A percentile compares a stretch with the other conserved stretches of the same genome.
These are phyloP conservation scores for Ochropleura leucogaster DNA, from an alignment of 2,888 invertebrate species.

Conservation along the genomic window DNA sequence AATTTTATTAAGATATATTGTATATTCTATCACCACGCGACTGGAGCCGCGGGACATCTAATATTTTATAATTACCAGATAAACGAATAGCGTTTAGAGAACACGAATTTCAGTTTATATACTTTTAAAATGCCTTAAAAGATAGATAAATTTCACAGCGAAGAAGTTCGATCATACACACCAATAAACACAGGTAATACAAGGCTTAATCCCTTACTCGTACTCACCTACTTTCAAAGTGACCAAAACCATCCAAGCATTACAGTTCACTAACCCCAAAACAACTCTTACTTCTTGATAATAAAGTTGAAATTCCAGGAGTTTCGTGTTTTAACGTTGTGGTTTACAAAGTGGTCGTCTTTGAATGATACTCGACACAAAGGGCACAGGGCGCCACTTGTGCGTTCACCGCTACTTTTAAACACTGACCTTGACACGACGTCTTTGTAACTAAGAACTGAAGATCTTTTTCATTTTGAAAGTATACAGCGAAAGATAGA, in stretches of 20 bases:
- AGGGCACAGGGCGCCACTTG: conserved; percentile 63
- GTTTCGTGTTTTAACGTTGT: conserved; percentile 27
- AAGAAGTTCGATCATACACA: background rate
- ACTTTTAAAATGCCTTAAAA: no score
- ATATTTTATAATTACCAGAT: background rate
- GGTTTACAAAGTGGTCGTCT: conserved; percentile 56
- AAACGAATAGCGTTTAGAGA: background rate
- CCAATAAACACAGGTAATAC: conserved; percentile 33
- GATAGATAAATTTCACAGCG: background rate
- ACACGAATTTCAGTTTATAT: background rate
- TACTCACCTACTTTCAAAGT: conserved; percentile 64
- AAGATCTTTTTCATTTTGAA: conserved; percentile 62
- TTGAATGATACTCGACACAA: conserved; percentile 67
- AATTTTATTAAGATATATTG: no score
- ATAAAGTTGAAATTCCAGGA: conserved; percentile 40
- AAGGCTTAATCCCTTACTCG: conserved; percentile 57
- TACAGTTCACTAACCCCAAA: conserved; percentile 18
- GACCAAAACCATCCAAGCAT: conserved; percentile 41
- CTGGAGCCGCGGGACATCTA: no score
- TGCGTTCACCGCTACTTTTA: conserved; percentile 63
- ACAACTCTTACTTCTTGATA: background rate
- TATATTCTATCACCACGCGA: no score
- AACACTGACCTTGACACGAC: conserved; percentile 65
- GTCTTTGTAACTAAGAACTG: conserved; percentile 61
- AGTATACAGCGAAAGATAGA: conserved; percentile 48